Percentiles rank a stretch among this genome's conserved stretches.
Conservation (phyloP, 2,888 invertebrate species). For the Cryptocephalus primarius region DNA sequence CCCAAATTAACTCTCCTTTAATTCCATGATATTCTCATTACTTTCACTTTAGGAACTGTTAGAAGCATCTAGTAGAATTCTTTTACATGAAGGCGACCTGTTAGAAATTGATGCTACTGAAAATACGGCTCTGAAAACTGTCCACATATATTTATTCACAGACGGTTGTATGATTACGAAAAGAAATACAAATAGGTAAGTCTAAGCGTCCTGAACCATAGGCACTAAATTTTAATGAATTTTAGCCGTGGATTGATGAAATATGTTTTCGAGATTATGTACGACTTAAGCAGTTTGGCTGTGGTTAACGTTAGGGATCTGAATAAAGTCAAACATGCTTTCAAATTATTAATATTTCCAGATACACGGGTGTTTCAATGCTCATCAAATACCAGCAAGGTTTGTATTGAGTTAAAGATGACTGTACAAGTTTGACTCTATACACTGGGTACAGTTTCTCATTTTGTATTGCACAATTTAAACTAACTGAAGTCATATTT, state of each 20-base stretch:
- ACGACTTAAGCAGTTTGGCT: constrained; percentile 80
- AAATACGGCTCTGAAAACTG: constrained; percentile 73
- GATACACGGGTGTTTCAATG: constrained; percentile 88
- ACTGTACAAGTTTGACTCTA: neutral
- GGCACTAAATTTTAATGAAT: neutral
- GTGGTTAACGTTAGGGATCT: constrained; percentile 89
- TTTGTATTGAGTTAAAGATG: constrained; percentile 10
- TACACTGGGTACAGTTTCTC: neutral
- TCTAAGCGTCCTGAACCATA: neutral
- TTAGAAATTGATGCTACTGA: constrained; percentile 82
- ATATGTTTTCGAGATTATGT: constrained; percentile 74
- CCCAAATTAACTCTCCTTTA: no score
- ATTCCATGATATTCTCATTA: neutral
- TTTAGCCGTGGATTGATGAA: constrained; percentile 60
- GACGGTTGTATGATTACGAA: constrained; percentile 86
- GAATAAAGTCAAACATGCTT: constrained; percentile 82
- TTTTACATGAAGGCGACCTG: constrained; percentile 87
- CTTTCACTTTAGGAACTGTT: constrained; percentile 47
- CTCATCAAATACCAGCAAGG: constrained; percentile 53
- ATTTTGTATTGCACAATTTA: neutral
- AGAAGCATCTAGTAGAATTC: constrained; percentile 62
- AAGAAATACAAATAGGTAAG: constrained; percentile 56
- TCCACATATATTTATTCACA: constrained; percentile 86
- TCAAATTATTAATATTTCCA: constrained; percentile 89
- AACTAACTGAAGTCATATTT: neutral